phyloP scores from a whole-genome alignment of 2,113 vertebrate species.

The Meleagris gallopavo region DNA sequence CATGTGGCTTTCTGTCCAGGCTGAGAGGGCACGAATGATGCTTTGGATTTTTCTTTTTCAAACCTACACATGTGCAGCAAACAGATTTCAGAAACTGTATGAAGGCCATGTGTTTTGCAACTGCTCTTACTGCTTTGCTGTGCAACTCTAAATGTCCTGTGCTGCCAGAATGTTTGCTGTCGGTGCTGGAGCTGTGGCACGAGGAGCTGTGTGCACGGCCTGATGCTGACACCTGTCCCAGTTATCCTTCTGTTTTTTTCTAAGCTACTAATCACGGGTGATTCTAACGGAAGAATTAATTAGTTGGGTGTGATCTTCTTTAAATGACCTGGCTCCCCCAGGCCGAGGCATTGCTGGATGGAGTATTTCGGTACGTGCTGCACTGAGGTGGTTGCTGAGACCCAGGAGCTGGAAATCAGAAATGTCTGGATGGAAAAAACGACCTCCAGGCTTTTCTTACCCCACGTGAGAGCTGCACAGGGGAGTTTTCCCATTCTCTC shows the following conservation, averaged over 20 bases:
- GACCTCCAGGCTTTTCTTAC: not conserved
- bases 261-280: not conserved
- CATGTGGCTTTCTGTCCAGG: not conserved
- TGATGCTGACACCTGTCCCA: not conserved
- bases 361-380: not conserved
- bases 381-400: rapidly evolving
- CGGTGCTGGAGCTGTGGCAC: not conserved
- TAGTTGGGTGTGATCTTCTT: not conserved
- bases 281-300: not conserved
- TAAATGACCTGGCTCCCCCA: not conserved
- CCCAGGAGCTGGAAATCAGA: not conserved
- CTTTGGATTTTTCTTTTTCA: not conserved
- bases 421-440: not conserved
- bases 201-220: not conserved
- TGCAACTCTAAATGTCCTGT: not conserved
- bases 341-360: not conserved
- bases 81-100: not conserved
- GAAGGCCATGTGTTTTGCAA: not conserved
- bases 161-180: not conserved
- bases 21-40: not conserved
- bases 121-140: not conserved
- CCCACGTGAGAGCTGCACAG: not conserved
- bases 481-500: not conserved
- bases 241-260: not conserved
- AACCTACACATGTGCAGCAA: rapidly evolving